Percentiles rank a stretch among this genome's conserved stretches.
phyloP scores from a whole-genome alignment of 2,113 vertebrate genomes.

The Erythrolamprus reginae region DNA sequence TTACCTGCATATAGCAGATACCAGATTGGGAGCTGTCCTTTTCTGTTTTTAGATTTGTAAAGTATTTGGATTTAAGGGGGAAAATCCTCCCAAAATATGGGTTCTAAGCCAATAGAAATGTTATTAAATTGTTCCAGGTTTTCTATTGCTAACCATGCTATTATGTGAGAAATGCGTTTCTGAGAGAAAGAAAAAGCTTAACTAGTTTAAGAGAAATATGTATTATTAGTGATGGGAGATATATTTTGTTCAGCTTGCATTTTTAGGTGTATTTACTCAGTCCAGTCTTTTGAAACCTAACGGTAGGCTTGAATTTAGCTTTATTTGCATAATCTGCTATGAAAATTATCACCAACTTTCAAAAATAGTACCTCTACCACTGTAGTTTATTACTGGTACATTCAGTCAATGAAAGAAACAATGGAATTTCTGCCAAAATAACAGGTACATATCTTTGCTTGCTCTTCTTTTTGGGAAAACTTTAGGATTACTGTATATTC shows the following conservation, averaged over 20 bases:
- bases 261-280: not conserved
- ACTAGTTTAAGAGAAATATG: not conserved
- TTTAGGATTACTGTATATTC: not conserved
- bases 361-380: not conserved
- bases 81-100: not conserved
- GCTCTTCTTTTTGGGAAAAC: not conserved
- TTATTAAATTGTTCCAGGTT: not conserved
- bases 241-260: not conserved
- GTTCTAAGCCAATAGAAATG: not conserved
- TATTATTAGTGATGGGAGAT: not conserved
- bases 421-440: not conserved
- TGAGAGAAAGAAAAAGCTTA: not conserved
- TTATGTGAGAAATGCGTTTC: not conserved
- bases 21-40: constrained; percentile 2
- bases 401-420: not conserved
- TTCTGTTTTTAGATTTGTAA: not conserved
- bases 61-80: constrained; percentile 19
- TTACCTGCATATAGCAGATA: constrained; percentile 30
- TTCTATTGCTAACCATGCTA: not conserved
- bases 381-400: not conserved
- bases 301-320: not conserved
- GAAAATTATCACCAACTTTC: not conserved
- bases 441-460: no score
- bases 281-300: not conserved
- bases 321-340: not conserved